Conservation (phyloP, 2,797 vertebrate species). For the Taenioides sp. region DNA sequence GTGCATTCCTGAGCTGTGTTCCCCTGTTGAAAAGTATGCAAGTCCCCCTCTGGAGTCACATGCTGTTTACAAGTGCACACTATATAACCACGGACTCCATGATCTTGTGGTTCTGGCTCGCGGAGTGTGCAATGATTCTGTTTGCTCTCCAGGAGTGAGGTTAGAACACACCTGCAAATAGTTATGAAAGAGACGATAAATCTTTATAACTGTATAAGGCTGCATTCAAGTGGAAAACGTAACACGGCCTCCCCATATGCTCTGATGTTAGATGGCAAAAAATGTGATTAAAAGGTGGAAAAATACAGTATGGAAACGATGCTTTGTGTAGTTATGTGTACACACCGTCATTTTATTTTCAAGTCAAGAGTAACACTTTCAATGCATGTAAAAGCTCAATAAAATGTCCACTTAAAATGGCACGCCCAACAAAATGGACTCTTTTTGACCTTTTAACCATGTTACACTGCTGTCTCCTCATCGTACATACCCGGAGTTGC, state of each 20-base stretch:
- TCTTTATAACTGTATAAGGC: background rate
- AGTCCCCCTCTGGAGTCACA: constrained; percentile 22
- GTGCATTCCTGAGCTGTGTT: constrained; percentile 53
- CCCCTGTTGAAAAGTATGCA: constrained; percentile 38
- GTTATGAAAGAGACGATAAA: background rate
- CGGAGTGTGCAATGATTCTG: background rate
- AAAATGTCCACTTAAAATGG: no score
- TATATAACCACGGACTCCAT: background rate
- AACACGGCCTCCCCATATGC: no score
- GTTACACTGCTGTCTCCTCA: no score
- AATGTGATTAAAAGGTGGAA: background rate
- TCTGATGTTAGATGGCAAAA: background rate
- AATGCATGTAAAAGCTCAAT: no score
- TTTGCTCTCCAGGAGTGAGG: background rate
- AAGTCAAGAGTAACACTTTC: no score
- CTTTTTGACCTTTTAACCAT: no score
- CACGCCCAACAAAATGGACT: no score
- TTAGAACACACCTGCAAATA: background rate
- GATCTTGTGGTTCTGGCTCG: background rate
- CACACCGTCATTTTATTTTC: no score
- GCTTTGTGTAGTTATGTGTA: background rate
- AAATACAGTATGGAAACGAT: background rate
- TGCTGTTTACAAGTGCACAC: background rate
- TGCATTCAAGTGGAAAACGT: background rate
- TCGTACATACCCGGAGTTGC: no score